Percentiles rank a stretch among this genome's conserved stretches.
Evolutionary conservation across 2,888 invertebrate genomes (phyloP).

Genomic region (Platycnemis pennipes): DNA sequence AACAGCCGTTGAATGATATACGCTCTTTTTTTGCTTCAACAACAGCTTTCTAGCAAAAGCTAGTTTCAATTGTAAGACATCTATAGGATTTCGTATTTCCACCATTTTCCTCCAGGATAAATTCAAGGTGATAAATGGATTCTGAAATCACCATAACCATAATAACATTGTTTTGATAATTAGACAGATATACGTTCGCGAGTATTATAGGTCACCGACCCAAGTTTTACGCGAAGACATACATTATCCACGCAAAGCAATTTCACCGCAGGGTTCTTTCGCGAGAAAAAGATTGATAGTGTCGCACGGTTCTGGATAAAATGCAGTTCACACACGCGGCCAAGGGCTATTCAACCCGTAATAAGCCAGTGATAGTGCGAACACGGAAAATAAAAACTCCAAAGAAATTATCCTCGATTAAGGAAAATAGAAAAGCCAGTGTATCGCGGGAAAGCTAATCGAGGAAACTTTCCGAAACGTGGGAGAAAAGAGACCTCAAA

Average conservation of each 20-base stretch:
- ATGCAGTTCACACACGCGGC: not conserved
- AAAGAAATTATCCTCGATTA: not conserved
- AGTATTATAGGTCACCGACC: not conserved
- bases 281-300: not conserved
- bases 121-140: not conserved
- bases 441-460: not conserved
- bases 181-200: no score
- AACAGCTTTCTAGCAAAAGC: no score
- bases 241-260: not conserved
- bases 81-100: no score
- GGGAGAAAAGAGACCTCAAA: not conserved
- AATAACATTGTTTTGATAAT: not conserved
- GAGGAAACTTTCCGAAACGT: not conserved
- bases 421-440: not conserved
- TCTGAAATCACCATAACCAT: not conserved
- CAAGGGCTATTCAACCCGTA: not conserved
- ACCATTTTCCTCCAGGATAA: no score
- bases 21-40: not conserved
- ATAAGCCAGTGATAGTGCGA: not conserved
- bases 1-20: not conserved
- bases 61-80: no score
- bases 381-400: not conserved
- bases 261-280: not conserved
- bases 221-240: not conserved
- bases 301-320: not conserved